These are phyloP conservation scores for Fregetta grallaria DNA, from an alignment of 2,113 vertebrate genomes.

Conservation along the genomic window DNA sequence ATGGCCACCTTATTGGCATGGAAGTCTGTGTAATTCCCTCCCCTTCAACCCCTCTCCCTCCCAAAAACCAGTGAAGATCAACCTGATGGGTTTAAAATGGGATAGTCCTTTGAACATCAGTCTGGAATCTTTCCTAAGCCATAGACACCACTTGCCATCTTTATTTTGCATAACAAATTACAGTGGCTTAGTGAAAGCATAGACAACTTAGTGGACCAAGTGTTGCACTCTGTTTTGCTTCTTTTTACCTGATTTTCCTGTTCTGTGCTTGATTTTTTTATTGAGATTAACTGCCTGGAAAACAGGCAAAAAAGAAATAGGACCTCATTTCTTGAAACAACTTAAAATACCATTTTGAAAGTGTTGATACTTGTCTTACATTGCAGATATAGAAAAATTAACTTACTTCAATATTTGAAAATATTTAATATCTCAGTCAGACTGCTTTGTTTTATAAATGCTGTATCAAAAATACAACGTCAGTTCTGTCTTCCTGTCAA, in stretches of 20 bases:
- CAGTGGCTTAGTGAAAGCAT: not conserved
- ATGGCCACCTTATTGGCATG: not conserved
- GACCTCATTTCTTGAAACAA: not conserved
- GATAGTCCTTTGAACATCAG: not conserved
- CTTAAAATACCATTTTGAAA: not conserved
- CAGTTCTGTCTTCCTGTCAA: not conserved
- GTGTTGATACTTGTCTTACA: not conserved
- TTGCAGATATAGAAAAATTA: not conserved
- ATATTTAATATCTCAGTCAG: not conserved
- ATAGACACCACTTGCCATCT: not conserved
- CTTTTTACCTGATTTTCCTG: not conserved
- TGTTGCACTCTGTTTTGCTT: not conserved
- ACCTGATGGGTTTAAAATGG: not conserved
- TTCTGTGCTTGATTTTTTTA: not conserved
- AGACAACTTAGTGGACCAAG: not conserved
- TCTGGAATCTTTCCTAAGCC: not conserved
- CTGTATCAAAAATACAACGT: not conserved
- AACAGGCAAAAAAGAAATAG: not conserved
- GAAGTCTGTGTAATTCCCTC: not conserved
- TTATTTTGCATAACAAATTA: not conserved
- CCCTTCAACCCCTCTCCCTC: not conserved
- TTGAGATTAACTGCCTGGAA: not conserved
- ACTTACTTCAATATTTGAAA: not conserved
- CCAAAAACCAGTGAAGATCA: not conserved
- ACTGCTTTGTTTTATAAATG: not conserved